Percentiles rank a stretch among this genome's conserved stretches.
Evolutionary conservation across 2,113 vertebrate species (phyloP).

Genomic region (Peromyscus leucopus): DNA sequence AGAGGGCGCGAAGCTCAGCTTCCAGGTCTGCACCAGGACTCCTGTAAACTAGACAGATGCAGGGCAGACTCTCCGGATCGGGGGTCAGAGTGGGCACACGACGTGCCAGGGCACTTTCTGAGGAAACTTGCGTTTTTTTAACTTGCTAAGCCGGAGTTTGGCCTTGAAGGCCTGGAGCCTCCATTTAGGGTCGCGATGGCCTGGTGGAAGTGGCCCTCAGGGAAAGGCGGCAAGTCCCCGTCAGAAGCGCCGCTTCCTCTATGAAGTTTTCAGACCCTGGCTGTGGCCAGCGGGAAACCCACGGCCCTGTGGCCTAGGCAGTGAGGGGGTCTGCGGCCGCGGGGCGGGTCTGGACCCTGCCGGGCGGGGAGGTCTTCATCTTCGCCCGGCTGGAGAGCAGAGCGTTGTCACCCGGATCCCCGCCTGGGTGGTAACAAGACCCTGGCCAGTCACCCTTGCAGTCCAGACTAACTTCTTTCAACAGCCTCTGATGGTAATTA

Average conservation of each 20-base stretch:
- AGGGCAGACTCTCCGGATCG: neutral
- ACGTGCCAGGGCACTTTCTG: neutral
- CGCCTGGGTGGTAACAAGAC: constrained; percentile 91
- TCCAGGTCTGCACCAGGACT: neutral
- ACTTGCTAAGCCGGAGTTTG: neutral
- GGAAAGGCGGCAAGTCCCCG: neutral
- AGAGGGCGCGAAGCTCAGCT: fast-evolving
- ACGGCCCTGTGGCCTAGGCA: neutral
- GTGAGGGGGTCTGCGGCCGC: constrained; percentile 72
- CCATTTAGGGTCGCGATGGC: no score
- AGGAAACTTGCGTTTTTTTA: constrained; percentile 8
- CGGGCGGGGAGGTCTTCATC: neutral
- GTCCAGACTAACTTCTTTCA: constrained; percentile 91
- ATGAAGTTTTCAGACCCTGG: neutral
- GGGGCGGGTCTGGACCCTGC: constrained; percentile 40
- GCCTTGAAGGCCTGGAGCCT: neutral
- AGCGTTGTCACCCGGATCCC: constrained; percentile 81
- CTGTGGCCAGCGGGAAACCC: neutral
- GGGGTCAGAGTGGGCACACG: neutral
- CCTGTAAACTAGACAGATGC: neutral
- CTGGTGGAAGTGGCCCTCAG: constrained; percentile 13
- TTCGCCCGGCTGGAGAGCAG: constrained; percentile 63
- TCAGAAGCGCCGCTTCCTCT: neutral
- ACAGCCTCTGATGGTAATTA: constrained; percentile 95
- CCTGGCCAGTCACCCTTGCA: constrained; percentile 84